phyloP scores from a whole-genome alignment of 1,140 invertebrate species.

The Drosophila pruinosa region DNA sequence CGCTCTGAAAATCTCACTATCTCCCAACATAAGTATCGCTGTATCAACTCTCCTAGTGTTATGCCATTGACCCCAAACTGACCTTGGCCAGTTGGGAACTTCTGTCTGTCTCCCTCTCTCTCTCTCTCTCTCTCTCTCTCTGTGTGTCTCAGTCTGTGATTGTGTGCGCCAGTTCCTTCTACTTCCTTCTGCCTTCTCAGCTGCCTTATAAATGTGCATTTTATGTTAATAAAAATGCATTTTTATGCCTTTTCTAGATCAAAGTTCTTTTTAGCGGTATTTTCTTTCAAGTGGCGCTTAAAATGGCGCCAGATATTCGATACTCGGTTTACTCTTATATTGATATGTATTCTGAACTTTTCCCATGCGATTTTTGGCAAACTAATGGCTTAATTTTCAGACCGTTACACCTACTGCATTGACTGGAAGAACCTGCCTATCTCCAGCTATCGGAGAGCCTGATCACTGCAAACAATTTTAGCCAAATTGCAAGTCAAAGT shows the following conservation, averaged over 20 bases:
- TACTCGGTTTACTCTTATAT: background rate
- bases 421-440: background rate
- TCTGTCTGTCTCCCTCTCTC: background rate
- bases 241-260: slow-evolving; percentile 34
- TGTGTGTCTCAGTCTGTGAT: background rate
- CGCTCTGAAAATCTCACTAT: slow-evolving; percentile 34
- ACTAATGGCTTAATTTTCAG: slow-evolving; percentile 62
- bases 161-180: slow-evolving; percentile 3
- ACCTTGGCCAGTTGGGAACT: slow-evolving; percentile 35
- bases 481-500: slow-evolving; percentile 44
- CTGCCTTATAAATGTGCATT: slow-evolving; percentile 44
- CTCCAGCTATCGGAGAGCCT: slow-evolving; percentile 20
- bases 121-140: background rate
- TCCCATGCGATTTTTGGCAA: slow-evolving; percentile 25
- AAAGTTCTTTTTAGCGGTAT: slow-evolving; percentile 36
- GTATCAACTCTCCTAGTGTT: slow-evolving; percentile 24
- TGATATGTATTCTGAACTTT: background rate
- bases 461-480: slow-evolving; percentile 52
- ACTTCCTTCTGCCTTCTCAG: background rate
- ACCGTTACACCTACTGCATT: slow-evolving; percentile 38
- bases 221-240: slow-evolving; percentile 50
- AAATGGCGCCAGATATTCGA: slow-evolving; percentile 50
- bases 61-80: slow-evolving; percentile 46
- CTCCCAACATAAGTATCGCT: background rate
- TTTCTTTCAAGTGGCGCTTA: slow-evolving; percentile 66